These are phyloP conservation scores for Anabacerthia variegaticeps DNA, from an alignment of 2,797 vertebrate genomes.

Conservation along the genomic window DNA sequence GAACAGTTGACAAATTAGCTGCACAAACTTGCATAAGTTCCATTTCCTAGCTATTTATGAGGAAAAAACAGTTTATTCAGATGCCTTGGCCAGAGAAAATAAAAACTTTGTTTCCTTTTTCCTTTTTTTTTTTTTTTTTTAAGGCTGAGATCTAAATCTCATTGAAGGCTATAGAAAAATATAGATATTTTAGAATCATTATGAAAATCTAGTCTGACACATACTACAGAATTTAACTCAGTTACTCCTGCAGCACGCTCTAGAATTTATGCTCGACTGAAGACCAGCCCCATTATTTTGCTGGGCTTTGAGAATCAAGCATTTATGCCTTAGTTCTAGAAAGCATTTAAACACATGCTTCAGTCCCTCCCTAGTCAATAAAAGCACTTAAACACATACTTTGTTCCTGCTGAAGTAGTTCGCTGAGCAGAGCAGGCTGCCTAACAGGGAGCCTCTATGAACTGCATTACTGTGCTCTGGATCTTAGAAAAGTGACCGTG, in stretches of 20 bases:
- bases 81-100: background rate
- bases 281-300: background rate
- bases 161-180: background rate
- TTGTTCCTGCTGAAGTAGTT: slow-evolving; percentile 11
- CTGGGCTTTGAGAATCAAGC: background rate
- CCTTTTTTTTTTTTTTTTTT: background rate
- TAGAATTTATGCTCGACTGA: background rate
- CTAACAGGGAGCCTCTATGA: background rate
- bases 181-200: background rate
- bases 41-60: background rate
- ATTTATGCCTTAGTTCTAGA: slow-evolving; percentile 20
- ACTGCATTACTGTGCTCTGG: background rate
- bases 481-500: background rate
- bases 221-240: background rate
- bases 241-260: background rate
- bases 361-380: slow-evolving; percentile 58
- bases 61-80: slow-evolving; percentile 40
- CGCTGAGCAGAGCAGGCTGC: background rate
- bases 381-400: slow-evolving; percentile 56
- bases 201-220: background rate
- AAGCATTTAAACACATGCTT: slow-evolving; percentile 48
- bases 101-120: background rate
- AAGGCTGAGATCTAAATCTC: background rate
- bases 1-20: slow-evolving; percentile 37
- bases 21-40: slow-evolving; percentile 4